phyloP scores from a whole-genome alignment of 2,797 vertebrate genomes.

The Pipistrellus pygmaeus region DNA sequence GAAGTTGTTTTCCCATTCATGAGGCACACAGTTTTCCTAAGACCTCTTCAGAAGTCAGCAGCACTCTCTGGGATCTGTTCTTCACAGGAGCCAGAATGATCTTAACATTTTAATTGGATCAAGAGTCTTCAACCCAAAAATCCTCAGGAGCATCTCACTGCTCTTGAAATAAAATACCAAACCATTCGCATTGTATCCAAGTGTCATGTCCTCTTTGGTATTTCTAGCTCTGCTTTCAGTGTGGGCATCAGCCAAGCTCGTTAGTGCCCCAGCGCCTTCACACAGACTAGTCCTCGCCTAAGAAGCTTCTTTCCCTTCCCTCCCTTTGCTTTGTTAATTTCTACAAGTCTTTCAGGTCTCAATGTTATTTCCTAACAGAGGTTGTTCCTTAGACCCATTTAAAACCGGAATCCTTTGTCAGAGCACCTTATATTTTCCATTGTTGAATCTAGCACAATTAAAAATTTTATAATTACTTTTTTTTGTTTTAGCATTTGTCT shows the following conservation, averaged over 20 bases:
- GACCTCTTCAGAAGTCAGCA: constrained; percentile 20
- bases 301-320: not conserved
- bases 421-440: constrained; percentile 7
- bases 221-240: not conserved
- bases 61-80: not conserved
- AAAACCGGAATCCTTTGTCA: constrained; percentile 47
- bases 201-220: not conserved
- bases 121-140: not conserved
- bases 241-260: not conserved
- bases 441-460: constrained; percentile 41
- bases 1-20: constrained; percentile 22
- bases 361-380: constrained; percentile 23
- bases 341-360: not conserved
- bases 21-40: constrained; percentile 44
- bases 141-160: not conserved
- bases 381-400: not conserved
- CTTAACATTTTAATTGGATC: constrained; percentile 43
- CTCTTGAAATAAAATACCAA: constrained; percentile 38
- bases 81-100: not conserved
- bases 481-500: constrained; percentile 38
- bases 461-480: not conserved
- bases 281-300: not conserved
- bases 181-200: not conserved
- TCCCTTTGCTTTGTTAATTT: constrained; percentile 26
- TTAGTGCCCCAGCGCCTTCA: not conserved